Percentiles rank a stretch among this genome's conserved stretches.
Conservation (phyloP, 2,113 vertebrate species). For the Marmota monax region DNA sequence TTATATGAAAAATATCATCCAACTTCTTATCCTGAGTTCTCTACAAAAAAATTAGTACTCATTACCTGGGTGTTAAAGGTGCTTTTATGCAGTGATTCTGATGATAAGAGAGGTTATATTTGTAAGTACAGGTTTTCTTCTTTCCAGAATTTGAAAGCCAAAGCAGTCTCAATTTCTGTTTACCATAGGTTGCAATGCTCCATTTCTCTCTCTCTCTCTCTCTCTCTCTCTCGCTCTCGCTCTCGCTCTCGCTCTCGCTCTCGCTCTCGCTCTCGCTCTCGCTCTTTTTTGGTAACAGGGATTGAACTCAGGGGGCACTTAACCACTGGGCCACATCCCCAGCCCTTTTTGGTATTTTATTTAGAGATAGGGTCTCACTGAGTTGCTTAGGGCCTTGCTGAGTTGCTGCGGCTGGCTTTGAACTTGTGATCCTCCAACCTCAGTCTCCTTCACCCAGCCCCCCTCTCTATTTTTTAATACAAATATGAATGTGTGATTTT, state of each 20-base stretch:
- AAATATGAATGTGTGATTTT: not conserved
- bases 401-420: no score
- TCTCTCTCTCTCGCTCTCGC: not conserved
- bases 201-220: not conserved
- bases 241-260: not conserved
- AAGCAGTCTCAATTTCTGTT: not conserved
- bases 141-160: not conserved
- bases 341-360: no score
- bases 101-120: conserved; percentile 2
- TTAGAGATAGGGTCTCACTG: no score
- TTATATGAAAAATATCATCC: not conserved
- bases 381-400: no score
- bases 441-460: no score
- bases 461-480: no score
- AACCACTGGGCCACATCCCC: no score
- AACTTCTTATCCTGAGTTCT: not conserved
- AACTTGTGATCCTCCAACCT: no score
- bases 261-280: no score
- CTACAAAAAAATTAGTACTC: not conserved
- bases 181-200: not conserved
- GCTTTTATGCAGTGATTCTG: not conserved
- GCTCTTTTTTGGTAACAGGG: no score
- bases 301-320: no score
- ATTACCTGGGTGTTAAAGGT: not conserved
- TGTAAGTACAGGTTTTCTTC: not conserved